Percentiles rank a stretch among this genome's conserved stretches.
These are phyloP conservation scores for Chelon labrosus DNA, from an alignment of 2,797 vertebrate species.

Conservation along the genomic window DNA sequence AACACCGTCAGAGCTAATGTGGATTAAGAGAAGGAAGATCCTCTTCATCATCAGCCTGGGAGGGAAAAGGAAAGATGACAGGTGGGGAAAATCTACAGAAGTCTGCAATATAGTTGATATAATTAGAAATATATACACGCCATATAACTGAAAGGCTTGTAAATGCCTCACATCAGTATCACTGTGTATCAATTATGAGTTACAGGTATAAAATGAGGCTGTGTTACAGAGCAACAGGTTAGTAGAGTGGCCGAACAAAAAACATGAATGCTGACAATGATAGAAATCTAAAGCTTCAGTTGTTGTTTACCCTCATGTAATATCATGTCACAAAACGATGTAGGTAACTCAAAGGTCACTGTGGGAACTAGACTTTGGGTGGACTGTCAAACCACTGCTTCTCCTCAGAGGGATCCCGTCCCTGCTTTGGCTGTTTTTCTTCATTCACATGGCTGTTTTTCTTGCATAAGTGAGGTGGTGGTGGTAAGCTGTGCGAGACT, in stretches of 20 bases:
- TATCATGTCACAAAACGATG: not conserved
- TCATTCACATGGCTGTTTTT: slow-evolving; percentile 38
- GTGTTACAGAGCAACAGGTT: not conserved
- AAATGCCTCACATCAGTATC: not conserved
- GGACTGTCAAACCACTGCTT: slow-evolving; percentile 40
- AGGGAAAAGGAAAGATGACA: slow-evolving; percentile 45
- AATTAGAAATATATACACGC: not conserved
- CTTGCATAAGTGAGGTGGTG: slow-evolving; percentile 29
- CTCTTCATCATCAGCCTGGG: slow-evolving; percentile 35
- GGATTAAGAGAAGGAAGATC: slow-evolving; percentile 63
- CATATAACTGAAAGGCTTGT: not conserved
- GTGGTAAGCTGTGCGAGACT: slow-evolving; percentile 28
- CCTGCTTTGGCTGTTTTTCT: slow-evolving; percentile 10
- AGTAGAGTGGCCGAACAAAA: not conserved
- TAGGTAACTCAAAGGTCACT: slow-evolving; percentile 11
- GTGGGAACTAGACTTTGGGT: slow-evolving; percentile 20
- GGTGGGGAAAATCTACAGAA: slow-evolving; percentile 4
- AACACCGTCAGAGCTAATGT: slow-evolving; percentile 72
- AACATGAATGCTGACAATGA: not conserved
- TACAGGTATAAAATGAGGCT: not conserved
- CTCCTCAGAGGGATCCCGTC: not conserved
- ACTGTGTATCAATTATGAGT: not conserved
- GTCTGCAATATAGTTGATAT: not conserved
- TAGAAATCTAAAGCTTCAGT: not conserved
- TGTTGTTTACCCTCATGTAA: not conserved